These are phyloP conservation scores for Exephanes ischioxanthus DNA, from an alignment of 2,888 invertebrate species.

Conservation along the genomic window DNA sequence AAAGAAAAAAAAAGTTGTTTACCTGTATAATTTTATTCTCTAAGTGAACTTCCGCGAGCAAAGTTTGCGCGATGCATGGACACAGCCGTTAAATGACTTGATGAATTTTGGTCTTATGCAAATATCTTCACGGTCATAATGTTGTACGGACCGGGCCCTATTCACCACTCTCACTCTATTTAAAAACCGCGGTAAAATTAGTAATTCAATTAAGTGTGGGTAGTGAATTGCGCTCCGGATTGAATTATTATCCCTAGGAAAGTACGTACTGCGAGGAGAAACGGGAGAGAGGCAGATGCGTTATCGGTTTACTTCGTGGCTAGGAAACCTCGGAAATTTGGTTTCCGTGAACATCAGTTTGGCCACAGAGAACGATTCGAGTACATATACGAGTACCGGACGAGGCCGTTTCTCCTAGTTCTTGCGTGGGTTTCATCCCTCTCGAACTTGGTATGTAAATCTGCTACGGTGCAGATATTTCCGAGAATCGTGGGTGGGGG, in stretches of 20 bases:
- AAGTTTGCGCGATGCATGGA: too few relatives aligned
- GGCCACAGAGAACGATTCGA: slow-evolving; percentile 17
- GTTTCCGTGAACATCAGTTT: slow-evolving; percentile 23
- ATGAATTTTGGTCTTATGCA: too few relatives aligned
- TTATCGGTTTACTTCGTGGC: slow-evolving; percentile 31
- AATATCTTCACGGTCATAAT: too few relatives aligned
- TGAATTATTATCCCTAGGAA: slow-evolving; percentile 33
- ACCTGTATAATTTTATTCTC: too few relatives aligned
- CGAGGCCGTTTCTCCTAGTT: slow-evolving; percentile 35
- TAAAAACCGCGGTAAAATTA: slow-evolving; percentile 15
- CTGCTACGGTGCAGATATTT: slow-evolving; percentile 52
- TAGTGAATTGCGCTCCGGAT: background rate
- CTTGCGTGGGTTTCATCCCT: slow-evolving; percentile 38
- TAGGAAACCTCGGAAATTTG: slow-evolving; percentile 53
- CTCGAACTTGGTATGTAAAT: slow-evolving; percentile 60
- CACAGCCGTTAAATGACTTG: too few relatives aligned
- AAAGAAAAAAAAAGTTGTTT: too few relatives aligned
- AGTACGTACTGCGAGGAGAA: background rate
- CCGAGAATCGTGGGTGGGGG: slow-evolving; percentile 3
- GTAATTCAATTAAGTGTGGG: slow-evolving; percentile 41
- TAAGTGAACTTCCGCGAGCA: too few relatives aligned
- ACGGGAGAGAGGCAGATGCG: background rate
- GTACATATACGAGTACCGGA: slow-evolving; percentile 11
- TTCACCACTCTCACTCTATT: background rate
- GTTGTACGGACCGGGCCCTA: too few relatives aligned